Percentiles rank a stretch among this genome's conserved stretches.
These are phyloP conservation scores for Gallinago media DNA, from an alignment of 2,113 vertebrate species.

Conservation along the genomic window DNA sequence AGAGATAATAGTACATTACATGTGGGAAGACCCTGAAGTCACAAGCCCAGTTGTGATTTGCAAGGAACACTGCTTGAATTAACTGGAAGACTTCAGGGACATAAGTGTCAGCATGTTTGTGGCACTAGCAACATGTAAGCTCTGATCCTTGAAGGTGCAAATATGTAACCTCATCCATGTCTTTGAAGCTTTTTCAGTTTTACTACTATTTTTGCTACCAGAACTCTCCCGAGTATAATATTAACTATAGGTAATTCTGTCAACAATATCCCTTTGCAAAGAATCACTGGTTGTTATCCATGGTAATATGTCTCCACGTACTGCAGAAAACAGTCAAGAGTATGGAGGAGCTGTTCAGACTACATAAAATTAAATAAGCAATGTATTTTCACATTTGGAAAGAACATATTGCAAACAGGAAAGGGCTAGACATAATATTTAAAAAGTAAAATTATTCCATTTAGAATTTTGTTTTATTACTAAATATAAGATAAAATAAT, in stretches of 20 bases:
- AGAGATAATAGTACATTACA: background rate
- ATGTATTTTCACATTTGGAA: background rate
- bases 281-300: background rate
- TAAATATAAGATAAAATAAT: background rate
- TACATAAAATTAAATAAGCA: background rate
- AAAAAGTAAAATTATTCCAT: background rate
- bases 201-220: background rate
- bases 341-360: background rate
- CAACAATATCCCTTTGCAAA: background rate
- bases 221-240: background rate
- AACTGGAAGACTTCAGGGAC: background rate
- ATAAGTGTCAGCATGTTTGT: background rate
- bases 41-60: background rate
- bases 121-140: background rate
- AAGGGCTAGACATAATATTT: background rate
- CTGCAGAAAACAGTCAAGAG: background rate
- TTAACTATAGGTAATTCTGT: background rate
- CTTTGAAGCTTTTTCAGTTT: background rate
- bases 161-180: background rate
- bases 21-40: background rate
- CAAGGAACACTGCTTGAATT: background rate
- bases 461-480: background rate
- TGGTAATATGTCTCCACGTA: rapidly evolving
- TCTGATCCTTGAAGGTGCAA: background rate
- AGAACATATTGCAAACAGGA: background rate